These are phyloP conservation scores for Agonopterix heracliana DNA, from an alignment of 2,888 invertebrate species.

Conservation along the genomic window DNA sequence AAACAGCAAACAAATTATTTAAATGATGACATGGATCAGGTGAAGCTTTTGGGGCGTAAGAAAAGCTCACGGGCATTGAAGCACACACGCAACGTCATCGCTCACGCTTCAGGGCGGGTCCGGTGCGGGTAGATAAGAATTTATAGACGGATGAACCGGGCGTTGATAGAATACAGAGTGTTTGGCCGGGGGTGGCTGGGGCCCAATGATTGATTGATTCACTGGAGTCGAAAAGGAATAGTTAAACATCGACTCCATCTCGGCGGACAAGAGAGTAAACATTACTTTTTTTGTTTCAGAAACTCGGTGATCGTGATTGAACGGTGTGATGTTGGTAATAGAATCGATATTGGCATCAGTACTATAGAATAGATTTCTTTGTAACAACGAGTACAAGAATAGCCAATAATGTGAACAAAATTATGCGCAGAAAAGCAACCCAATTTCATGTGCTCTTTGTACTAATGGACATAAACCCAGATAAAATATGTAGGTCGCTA, in stretches of 20 bases:
- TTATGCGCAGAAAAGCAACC: constrained; percentile 11
- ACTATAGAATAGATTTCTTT: constrained; percentile 2
- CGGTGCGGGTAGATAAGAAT: constrained; percentile 59
- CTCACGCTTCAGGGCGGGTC: constrained; percentile 49
- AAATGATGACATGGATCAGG: constrained; percentile 33
- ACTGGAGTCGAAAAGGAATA: constrained; percentile 36
- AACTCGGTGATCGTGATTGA: constrained; percentile 12
- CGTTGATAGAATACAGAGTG: constrained; percentile 63
- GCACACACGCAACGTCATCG: constrained; percentile 57
- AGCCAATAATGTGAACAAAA: background rate
- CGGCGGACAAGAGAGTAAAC: constrained; percentile 18
- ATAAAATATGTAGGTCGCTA: constrained; percentile 42
- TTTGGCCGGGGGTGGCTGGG: constrained; percentile 33
- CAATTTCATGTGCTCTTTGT: constrained; percentile 40
- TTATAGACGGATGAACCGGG: constrained; percentile 59
- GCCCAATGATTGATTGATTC: constrained; percentile 61
- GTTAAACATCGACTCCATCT: constrained; percentile 30
- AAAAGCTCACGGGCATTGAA: constrained; percentile 34
- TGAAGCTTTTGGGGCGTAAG: constrained; percentile 23
- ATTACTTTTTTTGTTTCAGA: constrained; percentile 14
- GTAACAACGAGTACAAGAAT: background rate
- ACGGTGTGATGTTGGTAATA: constrained; percentile 15
- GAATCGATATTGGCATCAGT: background rate
- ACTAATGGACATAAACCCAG: constrained; percentile 28
- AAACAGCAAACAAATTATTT: constrained; percentile 18